Percentiles rank a stretch among this genome's conserved stretches.
Evolutionary conservation across 2,113 vertebrate species (phyloP).

Genomic region (Lipotes vexillifer): DNA sequence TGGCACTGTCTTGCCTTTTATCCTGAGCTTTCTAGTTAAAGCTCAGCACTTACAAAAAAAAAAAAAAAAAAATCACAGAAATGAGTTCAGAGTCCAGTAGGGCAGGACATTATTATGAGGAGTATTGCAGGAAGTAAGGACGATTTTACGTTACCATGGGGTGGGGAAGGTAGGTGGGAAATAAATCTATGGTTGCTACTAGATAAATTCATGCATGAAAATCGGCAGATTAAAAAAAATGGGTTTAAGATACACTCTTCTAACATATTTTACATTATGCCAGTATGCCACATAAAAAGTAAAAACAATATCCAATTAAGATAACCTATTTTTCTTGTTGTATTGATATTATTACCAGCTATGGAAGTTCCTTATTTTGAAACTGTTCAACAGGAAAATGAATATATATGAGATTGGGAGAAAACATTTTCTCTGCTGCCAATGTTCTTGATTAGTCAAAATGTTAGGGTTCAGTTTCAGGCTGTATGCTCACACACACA

Average conservation of each 20-base stretch:
- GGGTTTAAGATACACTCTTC: background rate
- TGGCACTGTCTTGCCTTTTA: constrained; percentile 34
- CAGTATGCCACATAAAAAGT: background rate
- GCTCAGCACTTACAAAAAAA: constrained; percentile 45
- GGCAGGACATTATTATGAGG: background rate
- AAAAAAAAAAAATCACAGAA: background rate
- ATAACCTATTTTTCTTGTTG: background rate
- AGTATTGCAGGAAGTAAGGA: background rate
- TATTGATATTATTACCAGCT: background rate
- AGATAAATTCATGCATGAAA: background rate
- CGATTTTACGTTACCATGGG: background rate
- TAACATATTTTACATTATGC: background rate
- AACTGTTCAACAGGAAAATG: background rate
- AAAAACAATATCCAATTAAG: background rate
- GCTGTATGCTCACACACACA: background rate
- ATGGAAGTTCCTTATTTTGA: background rate
- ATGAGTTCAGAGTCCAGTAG: constrained; percentile 57
- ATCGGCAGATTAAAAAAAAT: background rate
- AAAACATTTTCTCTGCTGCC: background rate
- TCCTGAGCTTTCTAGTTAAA: constrained; percentile 57
- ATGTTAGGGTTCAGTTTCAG: background rate
- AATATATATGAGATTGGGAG: background rate
- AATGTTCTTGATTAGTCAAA: background rate
- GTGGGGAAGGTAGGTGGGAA: background rate
- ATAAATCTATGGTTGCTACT: background rate